Evolutionary conservation across 2,113 vertebrate species (phyloP).

Genomic region (Heliornis fulica): DNA sequence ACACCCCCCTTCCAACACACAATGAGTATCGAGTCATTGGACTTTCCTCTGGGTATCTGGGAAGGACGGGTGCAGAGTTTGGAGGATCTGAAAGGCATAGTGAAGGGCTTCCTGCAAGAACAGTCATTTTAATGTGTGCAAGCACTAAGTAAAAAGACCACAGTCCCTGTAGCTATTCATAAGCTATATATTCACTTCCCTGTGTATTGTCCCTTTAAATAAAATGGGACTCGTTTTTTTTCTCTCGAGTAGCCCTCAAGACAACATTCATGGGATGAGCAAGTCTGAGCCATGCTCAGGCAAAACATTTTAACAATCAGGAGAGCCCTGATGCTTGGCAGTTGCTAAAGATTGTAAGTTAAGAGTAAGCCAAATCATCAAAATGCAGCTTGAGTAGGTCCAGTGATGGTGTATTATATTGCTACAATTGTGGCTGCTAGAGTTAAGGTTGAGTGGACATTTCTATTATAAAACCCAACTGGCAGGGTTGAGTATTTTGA

Average conservation of each 20-base stretch:
- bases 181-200: neutral
- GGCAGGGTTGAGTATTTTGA: slow-evolving; percentile 25
- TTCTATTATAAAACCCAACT: slow-evolving; percentile 30
- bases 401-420: neutral
- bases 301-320: slow-evolving; percentile 15
- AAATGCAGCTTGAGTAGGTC: slow-evolving; percentile 30
- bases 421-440: neutral
- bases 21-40: rapidly evolving
- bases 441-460: slow-evolving; percentile 38
- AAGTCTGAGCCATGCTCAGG: slow-evolving; percentile 16
- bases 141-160: slow-evolving; percentile 39
- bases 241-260: slow-evolving; percentile 42
- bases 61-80: neutral
- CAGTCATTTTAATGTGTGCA: neutral
- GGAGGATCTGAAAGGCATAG: neutral
- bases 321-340: slow-evolving; percentile 17
- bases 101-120: neutral
- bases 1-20: neutral
- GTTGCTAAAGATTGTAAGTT: neutral
- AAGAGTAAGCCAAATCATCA: slow-evolving; percentile 14
- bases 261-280: neutral
- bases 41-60: neutral
- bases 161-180: slow-evolving; percentile 19
- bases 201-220: neutral
- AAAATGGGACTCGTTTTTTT: neutral